Conservation (phyloP, 2,888 invertebrate species). For the Tipula unca region DNA sequence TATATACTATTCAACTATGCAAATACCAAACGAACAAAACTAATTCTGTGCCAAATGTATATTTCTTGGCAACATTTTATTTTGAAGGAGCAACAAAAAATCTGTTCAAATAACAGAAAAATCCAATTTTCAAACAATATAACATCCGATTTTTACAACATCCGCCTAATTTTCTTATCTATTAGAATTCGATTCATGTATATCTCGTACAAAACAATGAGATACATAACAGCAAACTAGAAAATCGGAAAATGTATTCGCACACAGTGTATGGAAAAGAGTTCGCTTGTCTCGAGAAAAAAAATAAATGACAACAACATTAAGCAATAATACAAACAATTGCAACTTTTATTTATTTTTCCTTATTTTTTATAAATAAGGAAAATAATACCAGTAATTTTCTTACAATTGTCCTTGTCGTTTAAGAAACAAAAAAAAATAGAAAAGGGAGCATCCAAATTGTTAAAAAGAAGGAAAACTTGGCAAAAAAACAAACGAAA, state of each 20-base stretch:
- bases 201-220: background rate
- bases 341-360: background rate
- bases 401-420: background rate
- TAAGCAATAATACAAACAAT: background rate
- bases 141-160: background rate
- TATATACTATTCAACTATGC: too few species aligned
- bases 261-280: background rate
- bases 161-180: conserved; percentile 8
- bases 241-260: background rate
- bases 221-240: background rate
- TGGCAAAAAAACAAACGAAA: background rate
- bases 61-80: background rate
- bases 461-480: background rate
- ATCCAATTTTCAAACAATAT: background rate
- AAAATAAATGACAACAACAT: background rate
- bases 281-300: background rate
- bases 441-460: background rate
- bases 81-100: background rate
- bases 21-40: too few species aligned
- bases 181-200: background rate
- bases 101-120: background rate
- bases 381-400: background rate
- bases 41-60: too few species aligned
- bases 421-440: background rate
- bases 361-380: background rate